Evolutionary conservation across 2,797 vertebrate species (phyloP).

Genomic region (Scolopax rusticola): DNA sequence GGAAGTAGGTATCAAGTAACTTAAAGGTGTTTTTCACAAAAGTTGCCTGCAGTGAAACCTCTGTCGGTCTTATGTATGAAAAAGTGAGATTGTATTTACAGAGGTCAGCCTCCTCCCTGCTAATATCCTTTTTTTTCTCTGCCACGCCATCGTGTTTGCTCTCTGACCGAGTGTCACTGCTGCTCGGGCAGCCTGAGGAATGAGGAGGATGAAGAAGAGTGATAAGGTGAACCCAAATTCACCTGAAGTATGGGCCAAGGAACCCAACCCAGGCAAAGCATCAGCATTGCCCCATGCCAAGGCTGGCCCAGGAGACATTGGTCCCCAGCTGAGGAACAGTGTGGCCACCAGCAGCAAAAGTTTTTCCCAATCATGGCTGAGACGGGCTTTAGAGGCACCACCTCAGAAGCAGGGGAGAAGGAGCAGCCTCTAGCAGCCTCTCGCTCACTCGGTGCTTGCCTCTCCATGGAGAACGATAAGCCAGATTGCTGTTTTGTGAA

Average conservation of each 20-base stretch:
- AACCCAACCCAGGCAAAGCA: background rate
- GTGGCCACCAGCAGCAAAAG: background rate
- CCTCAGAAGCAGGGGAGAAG: fast-evolving
- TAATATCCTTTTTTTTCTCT: background rate
- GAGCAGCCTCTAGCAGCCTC: background rate
- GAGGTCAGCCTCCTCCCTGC: background rate
- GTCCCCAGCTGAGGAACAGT: background rate
- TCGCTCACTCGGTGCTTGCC: background rate
- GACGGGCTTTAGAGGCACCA: background rate
- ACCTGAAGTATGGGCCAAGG: background rate
- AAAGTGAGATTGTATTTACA: background rate
- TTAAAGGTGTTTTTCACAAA: slow-evolving; percentile 9
- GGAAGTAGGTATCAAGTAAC: background rate
- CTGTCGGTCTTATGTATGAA: background rate
- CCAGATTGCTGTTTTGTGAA: background rate
- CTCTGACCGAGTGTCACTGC: background rate
- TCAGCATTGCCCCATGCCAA: background rate
- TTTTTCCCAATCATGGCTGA: fast-evolving
- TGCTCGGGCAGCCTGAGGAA: background rate
- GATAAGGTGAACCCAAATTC: background rate
- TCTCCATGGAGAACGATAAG: background rate
- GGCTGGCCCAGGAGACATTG: fast-evolving
- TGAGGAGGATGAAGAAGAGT: background rate
- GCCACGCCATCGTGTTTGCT: background rate
- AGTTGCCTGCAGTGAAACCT: background rate